Conservation (phyloP, 2,113 vertebrate genomes). For the Toxotes jaculatrix region DNA sequence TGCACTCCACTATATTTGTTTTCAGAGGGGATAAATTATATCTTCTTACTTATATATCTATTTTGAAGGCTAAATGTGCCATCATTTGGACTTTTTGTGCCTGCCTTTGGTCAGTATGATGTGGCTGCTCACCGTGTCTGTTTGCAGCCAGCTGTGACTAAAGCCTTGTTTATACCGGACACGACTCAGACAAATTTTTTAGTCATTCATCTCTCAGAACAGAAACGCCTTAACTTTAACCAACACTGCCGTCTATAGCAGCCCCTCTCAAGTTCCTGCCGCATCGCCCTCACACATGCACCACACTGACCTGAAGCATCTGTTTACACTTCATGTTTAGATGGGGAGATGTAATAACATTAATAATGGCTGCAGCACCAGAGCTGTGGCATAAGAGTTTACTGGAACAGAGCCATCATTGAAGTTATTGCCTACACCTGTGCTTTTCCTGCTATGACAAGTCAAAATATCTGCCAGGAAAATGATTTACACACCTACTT, state of each 20-base stretch:
- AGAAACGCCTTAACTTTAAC: constrained; percentile 40
- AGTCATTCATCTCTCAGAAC: constrained; percentile 13
- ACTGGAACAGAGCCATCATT: not conserved
- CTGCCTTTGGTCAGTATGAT: constrained; percentile 27
- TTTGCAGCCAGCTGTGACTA: constrained; percentile 46
- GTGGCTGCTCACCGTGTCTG: constrained; percentile 30
- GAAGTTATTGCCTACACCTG: constrained; percentile 3
- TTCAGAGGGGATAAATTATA: constrained; percentile 4
- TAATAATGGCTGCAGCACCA: constrained; percentile 24
- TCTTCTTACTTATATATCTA: not conserved
- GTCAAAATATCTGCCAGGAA: not conserved
- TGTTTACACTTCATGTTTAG: constrained; percentile 35
- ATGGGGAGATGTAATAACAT: constrained; percentile 17
- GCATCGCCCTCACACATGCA: not conserved
- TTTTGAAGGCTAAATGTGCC: constrained; percentile 27
- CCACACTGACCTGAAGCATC: constrained; percentile 13
- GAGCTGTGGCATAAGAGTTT: constrained; percentile 7
- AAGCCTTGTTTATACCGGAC: constrained; percentile 44
- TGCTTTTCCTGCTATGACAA: not conserved
- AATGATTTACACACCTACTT: not conserved
- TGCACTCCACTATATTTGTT: not conserved
- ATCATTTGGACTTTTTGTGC: constrained; percentile 33
- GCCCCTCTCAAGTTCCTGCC: constrained; percentile 21
- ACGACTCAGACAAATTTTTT: constrained; percentile 41
- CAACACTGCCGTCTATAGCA: not conserved